phyloP scores from a whole-genome alignment of 64 coral and sea anemone genomes.

The Orbicella faveolata region DNA sequence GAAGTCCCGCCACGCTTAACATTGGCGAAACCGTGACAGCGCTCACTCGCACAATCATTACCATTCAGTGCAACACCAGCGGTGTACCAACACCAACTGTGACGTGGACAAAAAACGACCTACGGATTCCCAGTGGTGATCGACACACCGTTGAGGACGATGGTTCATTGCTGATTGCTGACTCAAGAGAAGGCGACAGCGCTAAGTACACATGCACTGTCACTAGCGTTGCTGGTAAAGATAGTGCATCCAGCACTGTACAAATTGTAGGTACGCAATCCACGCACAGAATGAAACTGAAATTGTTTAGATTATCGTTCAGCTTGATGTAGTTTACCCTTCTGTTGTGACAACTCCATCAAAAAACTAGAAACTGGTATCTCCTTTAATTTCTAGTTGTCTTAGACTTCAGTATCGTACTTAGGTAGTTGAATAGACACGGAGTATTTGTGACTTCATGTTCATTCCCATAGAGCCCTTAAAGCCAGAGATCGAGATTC shows the following conservation, averaged over 20 bases:
- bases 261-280: constrained; percentile 19
- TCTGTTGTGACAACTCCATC: too few species aligned
- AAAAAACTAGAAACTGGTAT: too few species aligned
- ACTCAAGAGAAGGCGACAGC: constrained; percentile 8
- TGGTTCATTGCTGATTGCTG: constrained; percentile 20
- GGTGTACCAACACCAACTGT: constrained; percentile 43
- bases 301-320: neutral
- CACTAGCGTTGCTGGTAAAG: constrained; percentile 9
- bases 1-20: neutral
- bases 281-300: neutral
- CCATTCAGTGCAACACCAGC: constrained; percentile 20
- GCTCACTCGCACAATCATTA: constrained; percentile 28
- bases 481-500: constrained; percentile 57
- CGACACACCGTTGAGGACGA: neutral
- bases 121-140: neutral
- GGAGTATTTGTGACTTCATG: neutral
- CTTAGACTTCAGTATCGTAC: too few species aligned
- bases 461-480: neutral
- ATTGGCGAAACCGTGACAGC: constrained; percentile 51
- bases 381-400: too few species aligned
- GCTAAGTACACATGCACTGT: constrained; percentile 39
- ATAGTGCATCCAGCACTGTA: neutral
- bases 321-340: neutral
- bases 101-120: constrained; percentile 38
- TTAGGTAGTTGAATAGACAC: too few species aligned